Evolutionary conservation across 2,113 vertebrate genomes (phyloP).

Genomic region (Neopipo cinnamomea): DNA sequence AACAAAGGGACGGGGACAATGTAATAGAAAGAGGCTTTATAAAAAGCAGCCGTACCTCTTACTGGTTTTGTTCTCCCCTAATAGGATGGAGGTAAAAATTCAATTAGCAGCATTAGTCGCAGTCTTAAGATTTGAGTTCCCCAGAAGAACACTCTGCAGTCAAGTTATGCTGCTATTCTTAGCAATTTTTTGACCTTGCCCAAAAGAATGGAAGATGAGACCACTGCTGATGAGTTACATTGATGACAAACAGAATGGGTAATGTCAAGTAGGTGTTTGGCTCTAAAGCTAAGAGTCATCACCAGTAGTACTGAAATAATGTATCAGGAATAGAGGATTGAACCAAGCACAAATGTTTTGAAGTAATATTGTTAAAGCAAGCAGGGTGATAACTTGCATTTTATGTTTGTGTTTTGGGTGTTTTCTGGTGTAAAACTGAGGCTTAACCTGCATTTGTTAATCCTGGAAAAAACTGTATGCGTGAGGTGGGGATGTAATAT

Average conservation of each 20-base stretch:
- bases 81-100: conserved; percentile 37
- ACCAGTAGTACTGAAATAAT: background rate
- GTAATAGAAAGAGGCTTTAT: background rate
- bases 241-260: conserved; percentile 42
- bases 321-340: background rate
- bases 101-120: conserved; percentile 41
- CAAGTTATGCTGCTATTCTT: conserved; percentile 65
- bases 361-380: background rate
- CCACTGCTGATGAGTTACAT: conserved; percentile 27
- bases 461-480: background rate
- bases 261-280: conserved; percentile 19
- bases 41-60: background rate
- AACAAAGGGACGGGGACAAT: background rate
- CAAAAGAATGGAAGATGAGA: conserved; percentile 26
- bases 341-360: background rate
- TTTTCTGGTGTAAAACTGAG: background rate
- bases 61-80: background rate
- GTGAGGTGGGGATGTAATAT: background rate
- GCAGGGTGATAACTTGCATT: background rate
- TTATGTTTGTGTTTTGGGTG: background rate
- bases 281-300: background rate
- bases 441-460: background rate
- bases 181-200: conserved; percentile 47
- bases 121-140: background rate
- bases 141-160: conserved; percentile 24